These are phyloP conservation scores for Apoda limacodes DNA, from an alignment of 2,888 invertebrate species.

Conservation along the genomic window DNA sequence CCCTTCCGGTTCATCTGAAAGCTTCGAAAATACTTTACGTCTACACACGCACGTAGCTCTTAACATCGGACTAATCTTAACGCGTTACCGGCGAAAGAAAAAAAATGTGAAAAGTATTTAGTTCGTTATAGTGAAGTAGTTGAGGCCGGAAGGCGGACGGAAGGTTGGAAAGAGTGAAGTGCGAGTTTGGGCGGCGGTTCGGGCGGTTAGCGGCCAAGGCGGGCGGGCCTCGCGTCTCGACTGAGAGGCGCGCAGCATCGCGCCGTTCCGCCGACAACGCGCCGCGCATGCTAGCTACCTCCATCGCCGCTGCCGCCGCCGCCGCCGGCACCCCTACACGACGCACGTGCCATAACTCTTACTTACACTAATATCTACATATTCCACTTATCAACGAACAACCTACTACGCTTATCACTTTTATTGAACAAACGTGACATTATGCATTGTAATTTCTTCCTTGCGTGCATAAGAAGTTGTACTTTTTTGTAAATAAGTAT, in stretches of 20 bases:
- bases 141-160: too few relatives aligned
- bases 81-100: too few relatives aligned
- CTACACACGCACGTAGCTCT: slow-evolving; percentile 49
- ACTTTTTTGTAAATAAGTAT: too few relatives aligned
- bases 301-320: slow-evolving; percentile 20
- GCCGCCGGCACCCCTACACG: slow-evolving; percentile 49
- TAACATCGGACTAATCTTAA: slow-evolving; percentile 22
- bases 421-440: too few relatives aligned
- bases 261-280: slow-evolving; percentile 69
- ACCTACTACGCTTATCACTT: too few relatives aligned
- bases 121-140: too few relatives aligned
- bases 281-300: slow-evolving; percentile 29
- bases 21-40: slow-evolving; percentile 62
- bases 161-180: background rate
- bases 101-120: too few relatives aligned
- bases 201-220: slow-evolving; percentile 69
- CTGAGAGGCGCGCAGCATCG: slow-evolving; percentile 76
- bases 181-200: slow-evolving; percentile 54
- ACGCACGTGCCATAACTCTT: slow-evolving; percentile 50
- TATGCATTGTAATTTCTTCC: too few relatives aligned
- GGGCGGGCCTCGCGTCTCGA: slow-evolving; percentile 73
- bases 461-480: too few relatives aligned
- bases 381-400: too few relatives aligned
- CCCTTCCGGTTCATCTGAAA: slow-evolving; percentile 60
- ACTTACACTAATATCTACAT: too few relatives aligned